Evolutionary conservation across 2,113 vertebrate genomes (phyloP).

Genomic region (Peucedramus taeniatus): DNA sequence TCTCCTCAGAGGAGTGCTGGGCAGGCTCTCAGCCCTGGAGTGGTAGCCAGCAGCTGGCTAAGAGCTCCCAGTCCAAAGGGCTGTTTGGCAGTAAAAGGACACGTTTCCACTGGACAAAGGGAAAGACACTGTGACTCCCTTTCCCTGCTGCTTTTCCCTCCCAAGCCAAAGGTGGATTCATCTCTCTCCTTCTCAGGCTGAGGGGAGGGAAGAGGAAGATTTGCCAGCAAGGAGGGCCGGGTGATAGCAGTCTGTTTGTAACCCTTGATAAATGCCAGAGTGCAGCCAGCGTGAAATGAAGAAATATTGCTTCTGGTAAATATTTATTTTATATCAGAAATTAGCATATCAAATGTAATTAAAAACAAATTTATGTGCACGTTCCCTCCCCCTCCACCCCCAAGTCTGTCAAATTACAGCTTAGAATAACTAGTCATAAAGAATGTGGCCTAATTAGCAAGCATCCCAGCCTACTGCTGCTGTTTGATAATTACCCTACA

Average conservation of each 20-base stretch:
- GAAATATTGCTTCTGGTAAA: conserved; percentile 80
- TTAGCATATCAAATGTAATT: conserved; percentile 88
- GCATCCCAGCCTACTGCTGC: conserved; percentile 47
- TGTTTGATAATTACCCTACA: conserved; percentile 69
- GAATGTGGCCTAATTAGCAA: conserved; percentile 74
- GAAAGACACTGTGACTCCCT: not conserved
- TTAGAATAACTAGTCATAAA: conserved; percentile 71
- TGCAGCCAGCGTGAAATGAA: conserved; percentile 82
- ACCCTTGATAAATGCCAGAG: conserved; percentile 70
- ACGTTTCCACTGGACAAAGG: fast-evolving
- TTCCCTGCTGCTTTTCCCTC: not conserved
- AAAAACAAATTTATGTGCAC: conserved; percentile 74
- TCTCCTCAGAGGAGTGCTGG: fast-evolving
- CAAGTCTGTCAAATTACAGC: conserved; percentile 71
- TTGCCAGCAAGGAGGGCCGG: not conserved
- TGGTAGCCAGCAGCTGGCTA: not conserved
- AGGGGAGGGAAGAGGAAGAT: not conserved
- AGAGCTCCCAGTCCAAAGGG: not conserved
- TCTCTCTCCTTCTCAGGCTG: not conserved
- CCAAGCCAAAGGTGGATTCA: not conserved
- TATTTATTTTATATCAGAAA: conserved; percentile 86
- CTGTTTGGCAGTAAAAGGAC: not conserved
- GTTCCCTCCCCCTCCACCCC: conserved; percentile 14
- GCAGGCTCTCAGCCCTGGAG: not conserved
- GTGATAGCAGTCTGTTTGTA: conserved; percentile 61